Evolutionary conservation across 2,888 invertebrate genomes (phyloP), one percentile per base, ranked within the genome.

Genomic region (Agrotis exclamationis): DNA sequence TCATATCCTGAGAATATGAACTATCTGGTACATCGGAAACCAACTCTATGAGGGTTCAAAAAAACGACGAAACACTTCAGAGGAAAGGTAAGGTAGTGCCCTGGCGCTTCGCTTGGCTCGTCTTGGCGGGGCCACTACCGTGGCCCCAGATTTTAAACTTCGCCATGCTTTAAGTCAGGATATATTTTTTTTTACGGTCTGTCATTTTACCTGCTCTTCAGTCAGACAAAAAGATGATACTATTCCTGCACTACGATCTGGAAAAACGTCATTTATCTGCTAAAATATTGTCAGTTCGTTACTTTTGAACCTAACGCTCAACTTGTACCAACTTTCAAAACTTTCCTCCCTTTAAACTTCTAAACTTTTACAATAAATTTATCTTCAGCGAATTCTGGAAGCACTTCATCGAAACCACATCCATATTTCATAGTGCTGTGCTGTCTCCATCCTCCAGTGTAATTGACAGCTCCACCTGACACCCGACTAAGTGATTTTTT

Each of bases 381-480:
- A 76, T 63, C 44, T 24, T 18, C 50, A 67, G 45, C 33, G 47
- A 67, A 71, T 76, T 74, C 76, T 48, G 3, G 57, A 66, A 51
- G 59, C 68, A 63, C 68, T 74, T 73, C 56, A 68, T 59, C 54
- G 63, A 62, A 70, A 54, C 76, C 74, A 51, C 77, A 64, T 85
- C 83, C 83, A 85, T 86, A 72, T 80, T 85, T 85, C 85, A 81
- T 74, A 24, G 51, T 56, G 62, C 68, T 67, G 62, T 69, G 66
- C 70, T 67, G 62, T 73, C 47, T 67, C 74, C 70, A 71, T 72
- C 79, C 69, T 56, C 39, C 48, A 39, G 63, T 76, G 84, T 85
- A 84, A 85, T 85, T 86, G 88, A 84, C 86, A 79, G 74, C 54
- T 48, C 33, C 85, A 88, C 81, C 86, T 85, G 87, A 83, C 80